phyloP scores from a whole-genome alignment of 1,140 invertebrate species.

The Drosophila insularis region DNA sequence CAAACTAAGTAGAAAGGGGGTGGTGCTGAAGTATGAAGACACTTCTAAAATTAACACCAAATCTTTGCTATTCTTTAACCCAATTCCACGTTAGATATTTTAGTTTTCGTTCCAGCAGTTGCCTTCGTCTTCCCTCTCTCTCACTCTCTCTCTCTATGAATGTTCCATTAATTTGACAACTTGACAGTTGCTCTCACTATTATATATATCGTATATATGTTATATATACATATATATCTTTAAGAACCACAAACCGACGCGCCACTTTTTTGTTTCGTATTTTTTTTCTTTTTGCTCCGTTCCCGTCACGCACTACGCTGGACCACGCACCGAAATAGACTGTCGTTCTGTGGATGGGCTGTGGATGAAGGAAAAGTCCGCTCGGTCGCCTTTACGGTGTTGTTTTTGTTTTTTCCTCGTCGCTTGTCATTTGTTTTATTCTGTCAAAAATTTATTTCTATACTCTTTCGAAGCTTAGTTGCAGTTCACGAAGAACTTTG shows the following conservation, averaged over 20 bases:
- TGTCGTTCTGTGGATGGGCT: constrained; percentile 33
- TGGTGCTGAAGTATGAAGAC: constrained; percentile 22
- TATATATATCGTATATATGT: constrained; percentile 22
- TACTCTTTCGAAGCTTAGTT: not conserved
- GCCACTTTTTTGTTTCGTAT: constrained; percentile 1
- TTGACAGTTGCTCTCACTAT: constrained; percentile 56
- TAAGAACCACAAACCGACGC: constrained; percentile 20
- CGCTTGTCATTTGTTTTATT: constrained; percentile 54
- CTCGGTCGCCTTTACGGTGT: constrained; percentile 21
- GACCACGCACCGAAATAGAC: constrained; percentile 81
- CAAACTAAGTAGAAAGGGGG: constrained; percentile 3
- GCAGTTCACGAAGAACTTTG: too few relatives aligned
- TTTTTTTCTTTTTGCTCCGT: constrained; percentile 16
- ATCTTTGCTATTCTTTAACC: constrained; percentile 47
- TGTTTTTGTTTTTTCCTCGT: constrained; percentile 20
- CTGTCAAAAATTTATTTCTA: constrained; percentile 53
- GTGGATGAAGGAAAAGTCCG: constrained; percentile 14
- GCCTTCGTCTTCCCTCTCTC: constrained; percentile 24
- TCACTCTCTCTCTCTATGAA: constrained; percentile 18
- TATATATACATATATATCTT: constrained; percentile 24
- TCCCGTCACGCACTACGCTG: constrained; percentile 65
- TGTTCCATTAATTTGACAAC: constrained; percentile 66
- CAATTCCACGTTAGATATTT: constrained; percentile 42
- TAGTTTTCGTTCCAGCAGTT: constrained; percentile 44
- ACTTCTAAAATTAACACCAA: constrained; percentile 50